Evolutionary conservation across 2,113 vertebrate genomes (phyloP).

Genomic region (Seriola rivoliana): DNA sequence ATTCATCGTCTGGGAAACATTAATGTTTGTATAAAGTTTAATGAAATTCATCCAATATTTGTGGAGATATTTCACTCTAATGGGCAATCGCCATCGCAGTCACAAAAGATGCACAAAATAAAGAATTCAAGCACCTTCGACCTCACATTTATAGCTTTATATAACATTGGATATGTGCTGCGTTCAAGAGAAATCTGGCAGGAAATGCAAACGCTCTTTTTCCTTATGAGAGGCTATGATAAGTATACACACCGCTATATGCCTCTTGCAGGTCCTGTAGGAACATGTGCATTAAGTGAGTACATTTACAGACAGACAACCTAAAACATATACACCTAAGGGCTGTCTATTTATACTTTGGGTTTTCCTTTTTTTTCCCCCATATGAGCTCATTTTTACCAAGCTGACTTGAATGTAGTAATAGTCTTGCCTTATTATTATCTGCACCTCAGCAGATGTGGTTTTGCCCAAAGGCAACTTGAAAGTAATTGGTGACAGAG

Average conservation of each 20-base stretch:
- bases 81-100: too few relatives aligned
- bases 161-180: neutral
- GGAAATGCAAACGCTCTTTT: neutral
- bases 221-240: neutral
- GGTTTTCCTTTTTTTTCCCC: neutral
- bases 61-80: neutral
- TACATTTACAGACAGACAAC: neutral
- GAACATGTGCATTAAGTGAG: neutral
- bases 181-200: neutral
- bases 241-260: neutral
- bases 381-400: neutral
- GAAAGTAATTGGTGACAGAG: conserved; percentile 31
- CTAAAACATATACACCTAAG: neutral
- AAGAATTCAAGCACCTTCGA: too few relatives aligned
- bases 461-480: conserved; percentile 23
- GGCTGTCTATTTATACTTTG: neutral
- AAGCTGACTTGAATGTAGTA: neutral
- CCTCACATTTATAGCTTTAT: neutral
- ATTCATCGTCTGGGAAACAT: neutral
- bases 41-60: neutral
- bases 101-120: neutral
- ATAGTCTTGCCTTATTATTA: conserved; percentile 31
- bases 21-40: neutral
- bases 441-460: conserved; percentile 30
- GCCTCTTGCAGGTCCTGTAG: neutral